Evolutionary conservation across 2,888 invertebrate species (phyloP), one percentile per base, ranked within the genome.

Genomic region (Cynaeus angustus): DNA sequence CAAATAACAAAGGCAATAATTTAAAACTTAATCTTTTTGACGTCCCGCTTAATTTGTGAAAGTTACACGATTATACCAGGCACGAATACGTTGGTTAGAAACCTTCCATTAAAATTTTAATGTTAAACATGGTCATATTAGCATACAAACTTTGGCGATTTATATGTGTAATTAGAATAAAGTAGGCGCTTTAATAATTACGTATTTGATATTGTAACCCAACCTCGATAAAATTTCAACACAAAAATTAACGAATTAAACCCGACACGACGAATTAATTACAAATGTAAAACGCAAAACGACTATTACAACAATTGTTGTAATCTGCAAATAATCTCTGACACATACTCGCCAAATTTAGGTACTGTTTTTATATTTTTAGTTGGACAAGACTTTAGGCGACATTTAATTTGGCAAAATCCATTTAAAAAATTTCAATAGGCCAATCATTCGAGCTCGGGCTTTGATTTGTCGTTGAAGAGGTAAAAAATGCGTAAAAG

Each of bases 21-120:
- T 55, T 55, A 38, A 21, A 55, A 55, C 12, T 55, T 55, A 55
- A 55, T 55, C 55, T 55, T 55, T 55, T 33, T 55, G 55, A 55
- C 55, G 55, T 16, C 16, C 16, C 26, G 43, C 43, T 56, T 56
- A 43, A 43, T 56, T 56, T 56, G 56, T 56, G 41, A 21, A 56
- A 56, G 28, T 56, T 56, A 56, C 28, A 56, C 3, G 56, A 43
- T 56, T 56, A 56, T 26, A 37, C 12, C 56, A 9, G 12, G 26
- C 30, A 43, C 56, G 56, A 43, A 41, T 56, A 43, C 21, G 43
- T 56, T 26, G 41, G 26, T 14, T 12, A 41, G 56, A 26, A 21
- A 50, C 56, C 56, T 14, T 56, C 43, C 56, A 43, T 56, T 41
- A 56, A 56, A 56, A 56, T 56, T 56, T 56, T 41, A 56, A 56